Conservation (phyloP, 1,140 invertebrate species). For the Andricus grossulariae region DNA sequence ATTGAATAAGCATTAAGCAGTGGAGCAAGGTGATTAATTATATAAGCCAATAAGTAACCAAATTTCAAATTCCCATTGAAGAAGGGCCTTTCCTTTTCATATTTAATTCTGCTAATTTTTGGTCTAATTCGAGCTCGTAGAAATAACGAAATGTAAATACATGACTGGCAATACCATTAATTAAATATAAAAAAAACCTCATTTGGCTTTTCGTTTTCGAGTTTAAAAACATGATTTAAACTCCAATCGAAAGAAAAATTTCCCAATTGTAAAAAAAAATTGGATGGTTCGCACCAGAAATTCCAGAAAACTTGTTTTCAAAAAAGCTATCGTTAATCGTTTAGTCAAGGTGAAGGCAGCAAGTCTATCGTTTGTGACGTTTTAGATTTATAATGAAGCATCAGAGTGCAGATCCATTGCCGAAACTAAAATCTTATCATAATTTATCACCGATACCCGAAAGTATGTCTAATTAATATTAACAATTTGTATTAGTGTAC, state of each 20-base stretch:
- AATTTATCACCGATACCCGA: slow-evolving; percentile 22
- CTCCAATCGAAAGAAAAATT: no score
- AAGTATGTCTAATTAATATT: slow-evolving; percentile 14
- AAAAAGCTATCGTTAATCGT: not conserved
- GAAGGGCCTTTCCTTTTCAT: not conserved
- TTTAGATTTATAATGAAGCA: slow-evolving; percentile 20
- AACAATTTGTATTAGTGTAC: slow-evolving; percentile 15
- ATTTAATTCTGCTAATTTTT: slow-evolving; percentile 7
- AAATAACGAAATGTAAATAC: slow-evolving; percentile 9
- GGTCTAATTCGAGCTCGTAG: not conserved
- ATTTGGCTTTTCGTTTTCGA: not conserved
- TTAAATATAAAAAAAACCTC: not conserved
- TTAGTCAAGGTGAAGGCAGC: slow-evolving; percentile 9
- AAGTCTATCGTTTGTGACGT: slow-evolving; percentile 7
- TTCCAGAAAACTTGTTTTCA: not conserved
- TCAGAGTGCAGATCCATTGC: slow-evolving; percentile 12
- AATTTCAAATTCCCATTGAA: slow-evolving; percentile 6
- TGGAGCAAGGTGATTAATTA: slow-evolving; percentile 7
- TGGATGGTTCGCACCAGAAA: no score
- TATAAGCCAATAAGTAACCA: slow-evolving; percentile 14
- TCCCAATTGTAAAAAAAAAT: no score
- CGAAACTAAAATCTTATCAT: slow-evolving; percentile 20
- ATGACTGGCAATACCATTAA: slow-evolving; percentile 6
- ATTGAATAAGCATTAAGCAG: not conserved
- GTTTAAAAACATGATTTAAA: no score